Percentiles rank a stretch among this genome's conserved stretches.
These are phyloP conservation scores for Corythornis leucogaster DNA, from an alignment of 2,797 vertebrate genomes.

Conservation along the genomic window DNA sequence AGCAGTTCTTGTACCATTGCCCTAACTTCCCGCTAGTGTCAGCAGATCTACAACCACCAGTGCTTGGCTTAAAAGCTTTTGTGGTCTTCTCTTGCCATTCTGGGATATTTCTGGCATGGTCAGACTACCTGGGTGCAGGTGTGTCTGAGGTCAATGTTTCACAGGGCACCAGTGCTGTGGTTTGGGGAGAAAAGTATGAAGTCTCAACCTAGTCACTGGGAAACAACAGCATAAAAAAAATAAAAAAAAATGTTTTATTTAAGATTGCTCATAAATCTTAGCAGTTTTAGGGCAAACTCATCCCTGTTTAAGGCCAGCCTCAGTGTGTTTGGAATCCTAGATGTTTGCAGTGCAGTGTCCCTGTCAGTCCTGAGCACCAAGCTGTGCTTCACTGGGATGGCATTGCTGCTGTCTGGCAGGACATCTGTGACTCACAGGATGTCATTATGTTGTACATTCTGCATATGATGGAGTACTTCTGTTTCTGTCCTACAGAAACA, in stretches of 20 bases:
- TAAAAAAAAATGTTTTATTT: neutral
- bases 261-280: neutral
- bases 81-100: neutral
- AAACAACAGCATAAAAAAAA: neutral
- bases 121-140: neutral
- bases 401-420: neutral
- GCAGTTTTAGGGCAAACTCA: neutral
- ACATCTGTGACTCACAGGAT: neutral
- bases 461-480: accelerated
- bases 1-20: accelerated
- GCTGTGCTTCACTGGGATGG: neutral
- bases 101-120: neutral
- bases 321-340: neutral
- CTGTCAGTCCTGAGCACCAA: neutral
- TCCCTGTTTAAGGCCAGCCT: neutral
- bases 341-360: accelerated
- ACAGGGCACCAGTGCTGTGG: neutral
- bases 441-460: neutral
- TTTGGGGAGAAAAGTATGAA: neutral
- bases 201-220: neutral
- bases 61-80: neutral
- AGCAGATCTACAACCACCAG: neutral
- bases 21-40: neutral
- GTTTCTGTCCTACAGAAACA: neutral
- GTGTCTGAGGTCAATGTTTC: neutral